Percentiles rank a stretch among this genome's conserved stretches.
These are phyloP conservation scores for Drosophila pruinosa DNA, from an alignment of 1,140 invertebrate species.

Conservation along the genomic window DNA sequence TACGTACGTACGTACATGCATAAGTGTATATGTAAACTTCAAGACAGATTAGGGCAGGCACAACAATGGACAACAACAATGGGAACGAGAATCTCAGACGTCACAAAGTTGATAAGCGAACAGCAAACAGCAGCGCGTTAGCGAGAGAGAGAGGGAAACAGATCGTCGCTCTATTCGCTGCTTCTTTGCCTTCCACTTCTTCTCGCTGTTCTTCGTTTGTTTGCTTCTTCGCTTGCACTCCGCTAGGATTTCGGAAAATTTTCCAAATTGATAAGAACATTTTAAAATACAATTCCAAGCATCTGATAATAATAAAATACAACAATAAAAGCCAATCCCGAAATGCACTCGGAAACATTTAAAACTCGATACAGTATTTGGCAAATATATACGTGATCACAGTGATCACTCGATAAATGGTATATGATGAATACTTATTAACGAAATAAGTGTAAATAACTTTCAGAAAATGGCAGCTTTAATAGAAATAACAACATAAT, in stretches of 20 bases:
- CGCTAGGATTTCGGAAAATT: conserved; percentile 41
- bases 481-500: no score
- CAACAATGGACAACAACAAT: conserved; percentile 35
- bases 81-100: conserved; percentile 19
- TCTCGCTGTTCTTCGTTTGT: background rate
- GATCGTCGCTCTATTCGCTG: background rate
- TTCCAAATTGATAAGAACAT: conserved; percentile 32
- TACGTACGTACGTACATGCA: background rate
- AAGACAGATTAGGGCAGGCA: conserved; percentile 32
- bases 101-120: conserved; percentile 36
- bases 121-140: background rate
- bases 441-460: no score
- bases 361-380: background rate
- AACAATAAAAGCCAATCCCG: background rate
- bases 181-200: background rate
- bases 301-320: background rate
- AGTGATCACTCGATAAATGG: no score
- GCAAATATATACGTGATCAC: no score
- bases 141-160: background rate
- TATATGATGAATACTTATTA: no score
- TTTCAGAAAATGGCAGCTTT: no score
- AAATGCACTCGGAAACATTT: background rate
- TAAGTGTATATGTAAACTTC: background rate
- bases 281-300: background rate
- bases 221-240: background rate